A percentile compares a stretch with the other conserved stretches of the same genome.
Conservation (phyloP, 2,888 invertebrate genomes). For the Platerodrilus igneus region DNA sequence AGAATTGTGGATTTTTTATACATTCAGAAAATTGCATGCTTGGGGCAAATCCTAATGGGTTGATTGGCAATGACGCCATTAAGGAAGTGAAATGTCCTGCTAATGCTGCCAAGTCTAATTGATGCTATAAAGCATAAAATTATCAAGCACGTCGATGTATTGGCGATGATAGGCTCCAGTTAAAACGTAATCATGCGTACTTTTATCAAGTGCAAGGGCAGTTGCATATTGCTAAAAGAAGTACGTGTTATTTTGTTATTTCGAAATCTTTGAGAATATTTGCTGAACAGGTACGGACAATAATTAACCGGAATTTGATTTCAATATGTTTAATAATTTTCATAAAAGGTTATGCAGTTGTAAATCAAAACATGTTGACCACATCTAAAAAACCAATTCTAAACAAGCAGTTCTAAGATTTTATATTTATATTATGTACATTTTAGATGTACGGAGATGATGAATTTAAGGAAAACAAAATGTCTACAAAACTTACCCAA, state of each 20-base stretch:
- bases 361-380: too few relatives aligned
- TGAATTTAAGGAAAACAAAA: too few relatives aligned
- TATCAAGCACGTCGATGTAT: constrained; percentile 8
- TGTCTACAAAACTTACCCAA: too few relatives aligned
- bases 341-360: too few relatives aligned
- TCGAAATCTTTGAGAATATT: constrained; percentile 14
- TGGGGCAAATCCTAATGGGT: constrained; percentile 18
- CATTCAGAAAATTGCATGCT: constrained; percentile 11
- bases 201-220: constrained; percentile 16
- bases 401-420: too few relatives aligned
- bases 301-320: too few relatives aligned
- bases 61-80: constrained; percentile 11
- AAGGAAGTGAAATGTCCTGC: constrained; percentile 19
- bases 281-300: constrained; percentile 1
- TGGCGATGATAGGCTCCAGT: constrained; percentile 6
- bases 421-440: too few relatives aligned
- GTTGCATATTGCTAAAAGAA: constrained; percentile 11
- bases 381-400: too few relatives aligned
- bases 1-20: constrained; percentile 18
- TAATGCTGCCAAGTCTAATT: constrained; percentile 4
- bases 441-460: too few relatives aligned
- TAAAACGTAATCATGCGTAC: constrained; percentile 15
- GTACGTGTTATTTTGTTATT: too few relatives aligned
- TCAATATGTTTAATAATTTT: too few relatives aligned
- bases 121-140: constrained; percentile 1